Conservation (phyloP, 2,113 vertebrate species). For the Sclerurus mexicanus region DNA sequence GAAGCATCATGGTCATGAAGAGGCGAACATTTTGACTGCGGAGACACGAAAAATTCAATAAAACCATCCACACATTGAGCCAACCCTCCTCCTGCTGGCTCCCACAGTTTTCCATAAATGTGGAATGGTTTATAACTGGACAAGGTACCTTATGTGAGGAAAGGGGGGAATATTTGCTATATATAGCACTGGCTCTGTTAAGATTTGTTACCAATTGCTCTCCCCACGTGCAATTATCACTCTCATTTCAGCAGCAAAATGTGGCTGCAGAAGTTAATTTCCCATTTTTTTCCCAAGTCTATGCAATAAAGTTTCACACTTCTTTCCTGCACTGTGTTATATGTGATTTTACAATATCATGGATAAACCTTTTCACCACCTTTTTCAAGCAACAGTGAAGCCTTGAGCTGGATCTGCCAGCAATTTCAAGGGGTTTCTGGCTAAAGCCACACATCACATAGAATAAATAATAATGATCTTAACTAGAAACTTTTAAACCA, state of each 20-base stretch:
- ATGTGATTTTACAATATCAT: background rate
- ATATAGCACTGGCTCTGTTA: background rate
- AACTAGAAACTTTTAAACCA: background rate
- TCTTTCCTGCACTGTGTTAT: background rate
- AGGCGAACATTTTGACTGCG: background rate
- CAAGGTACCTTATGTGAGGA: background rate
- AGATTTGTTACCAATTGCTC: background rate
- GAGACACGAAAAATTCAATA: background rate
- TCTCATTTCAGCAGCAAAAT: background rate
- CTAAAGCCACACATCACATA: background rate
- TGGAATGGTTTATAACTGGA: background rate
- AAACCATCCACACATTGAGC: background rate
- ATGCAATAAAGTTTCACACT: background rate
- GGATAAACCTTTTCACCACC: background rate
- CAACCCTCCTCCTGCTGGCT: background rate
- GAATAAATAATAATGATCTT: background rate
- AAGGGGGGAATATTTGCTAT: background rate
- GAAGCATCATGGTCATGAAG: rapidly evolving
- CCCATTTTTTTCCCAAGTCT: background rate
- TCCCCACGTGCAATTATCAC: background rate
- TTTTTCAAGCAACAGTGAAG: background rate
- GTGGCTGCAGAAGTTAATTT: background rate
- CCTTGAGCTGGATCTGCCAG: background rate
- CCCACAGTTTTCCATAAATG: background rate
- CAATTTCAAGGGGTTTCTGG: background rate